Evolutionary conservation across 2,888 invertebrate species (phyloP), one percentile per base, ranked within the genome.

Genomic region (Drosophila fungiperda): DNA sequence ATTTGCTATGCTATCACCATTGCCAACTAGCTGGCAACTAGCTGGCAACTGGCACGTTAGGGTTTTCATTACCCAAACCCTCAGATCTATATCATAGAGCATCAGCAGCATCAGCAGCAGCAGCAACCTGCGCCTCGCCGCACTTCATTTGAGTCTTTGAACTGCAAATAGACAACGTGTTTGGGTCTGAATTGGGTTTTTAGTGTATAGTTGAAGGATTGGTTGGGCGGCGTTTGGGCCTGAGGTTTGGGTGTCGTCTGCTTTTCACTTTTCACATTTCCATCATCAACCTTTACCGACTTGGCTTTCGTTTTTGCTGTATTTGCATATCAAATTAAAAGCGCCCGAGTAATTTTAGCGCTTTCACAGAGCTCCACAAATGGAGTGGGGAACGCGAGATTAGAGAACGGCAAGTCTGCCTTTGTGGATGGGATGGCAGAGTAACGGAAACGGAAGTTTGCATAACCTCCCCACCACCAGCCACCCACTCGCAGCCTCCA

Each of bases 241-340:
- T 40, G 61, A 35, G 55, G 17, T 40, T 26, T 36, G 57, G 40
- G 62, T 68, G 81, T 77, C 83, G 82, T 74, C 88, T 85, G 90
- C 84, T 77, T 85, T 85, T 89, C 84, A 89, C 90, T 85, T 85
- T 85, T 87, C 90, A 85, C 84, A 89, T 85, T 85, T 89, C 88
- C 90, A 85, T 89, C 88, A 89, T 85, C 76, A 89, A 77, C 88
- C 84, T 89, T 84, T 85, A 85, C 72, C 77, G 82, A 76, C 87
- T 82, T 76, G 84, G 89, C 84, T 89, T 84, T 89, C 89, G 88
- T 82, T 89, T 89, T 87, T 85, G 85, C 88, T 69, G 84, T 90
- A 89, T 87, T 87, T 89, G 89, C 90, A 87, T 87, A 89, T 89
- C 87, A 90, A 86, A 86, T 86, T 90, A 86, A 90, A 87, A 84